Base-by-base conservation (phyloP, 1,140 invertebrate genomes). In the Drosophila teissieri region DNA sequence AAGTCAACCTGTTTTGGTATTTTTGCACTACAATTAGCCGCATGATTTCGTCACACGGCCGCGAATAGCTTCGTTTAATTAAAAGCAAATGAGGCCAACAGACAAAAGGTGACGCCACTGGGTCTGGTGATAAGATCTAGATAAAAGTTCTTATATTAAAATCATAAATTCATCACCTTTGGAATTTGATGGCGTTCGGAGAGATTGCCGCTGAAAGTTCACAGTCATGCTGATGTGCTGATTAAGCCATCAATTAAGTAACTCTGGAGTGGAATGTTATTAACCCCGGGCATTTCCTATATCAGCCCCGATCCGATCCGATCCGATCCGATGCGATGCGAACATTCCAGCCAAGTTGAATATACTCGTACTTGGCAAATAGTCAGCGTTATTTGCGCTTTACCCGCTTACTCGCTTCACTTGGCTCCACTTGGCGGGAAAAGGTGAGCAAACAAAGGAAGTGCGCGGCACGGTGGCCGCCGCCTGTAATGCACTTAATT, bases 311-410 rank as follows among this genome's bases (percentile, higher is more conserved):
- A 61, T 37, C 10, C 34, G 7, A 36, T 19, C 19, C 34, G 34
- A 36, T 61, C 42, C 42, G 8, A 36, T 19, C 19, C 34, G 34
- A 36, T 61, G 17, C 42, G 8, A 44, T 54, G 17, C 36, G 42
- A 56, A 40, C 62, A 44, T 73, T 65, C 58, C 73, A 67, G 60
- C 40, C 49, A 52, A 52, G 73, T 84, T 80, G 73, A 80, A 76
- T 72, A 76, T 69, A 74, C 62, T 75, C 52, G 58, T 69, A 74
- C 62, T 75, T 56, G 58, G 54, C 40, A 63, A 55, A 68, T 64
- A 74, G 77, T 85, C 80, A 65, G 52, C 62, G 27, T 42, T 70
- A 72, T 84, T 84, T 80, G 57, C 78, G 40, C 53, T 60, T 60
- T 52, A 58, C 24, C 17, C 54, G 55, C 60, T 60, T 52, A 58